A percentile compares a stretch with the other conserved stretches of the same genome.
These are phyloP conservation scores for Nasonia giraulti DNA, from an alignment of 1,140 invertebrate genomes.

Conservation along the genomic window DNA sequence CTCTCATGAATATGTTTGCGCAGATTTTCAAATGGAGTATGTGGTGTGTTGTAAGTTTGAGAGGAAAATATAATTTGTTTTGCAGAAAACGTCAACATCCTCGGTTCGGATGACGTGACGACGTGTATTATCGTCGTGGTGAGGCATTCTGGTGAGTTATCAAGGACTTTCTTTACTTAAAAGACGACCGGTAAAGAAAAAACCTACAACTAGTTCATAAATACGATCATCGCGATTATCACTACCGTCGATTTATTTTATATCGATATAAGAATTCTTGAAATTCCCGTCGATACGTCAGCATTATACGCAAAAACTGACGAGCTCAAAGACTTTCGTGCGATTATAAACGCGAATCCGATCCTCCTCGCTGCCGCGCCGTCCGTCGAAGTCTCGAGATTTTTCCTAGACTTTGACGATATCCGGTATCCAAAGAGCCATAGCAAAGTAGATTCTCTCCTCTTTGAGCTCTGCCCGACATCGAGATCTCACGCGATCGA, in stretches of 20 bases:
- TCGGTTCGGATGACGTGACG: constrained; percentile 95
- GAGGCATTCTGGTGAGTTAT: constrained; percentile 88
- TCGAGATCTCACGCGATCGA: background rate
- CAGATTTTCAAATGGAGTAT: background rate
- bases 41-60: background rate
- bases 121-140: constrained; percentile 94
- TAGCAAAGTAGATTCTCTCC: background rate
- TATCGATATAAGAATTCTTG: too few relatives aligned
- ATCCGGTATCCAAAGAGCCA: background rate
- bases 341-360: background rate
- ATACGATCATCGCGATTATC: background rate
- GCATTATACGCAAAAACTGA: too few relatives aligned
- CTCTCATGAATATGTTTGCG: too few relatives aligned
- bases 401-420: background rate
- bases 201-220: too few relatives aligned
- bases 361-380: too few relatives aligned
- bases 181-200: too few relatives aligned
- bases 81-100: constrained; percentile 89
- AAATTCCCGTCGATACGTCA: too few relatives aligned
- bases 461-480: background rate
- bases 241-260: too few relatives aligned
- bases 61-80: constrained; percentile 26
- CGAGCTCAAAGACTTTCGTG: background rate
- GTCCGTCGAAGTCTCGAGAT: background rate
- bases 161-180: background rate